Base-by-base conservation (phyloP, 1,140 invertebrate genomes). In the Orchesella cincta region DNA sequence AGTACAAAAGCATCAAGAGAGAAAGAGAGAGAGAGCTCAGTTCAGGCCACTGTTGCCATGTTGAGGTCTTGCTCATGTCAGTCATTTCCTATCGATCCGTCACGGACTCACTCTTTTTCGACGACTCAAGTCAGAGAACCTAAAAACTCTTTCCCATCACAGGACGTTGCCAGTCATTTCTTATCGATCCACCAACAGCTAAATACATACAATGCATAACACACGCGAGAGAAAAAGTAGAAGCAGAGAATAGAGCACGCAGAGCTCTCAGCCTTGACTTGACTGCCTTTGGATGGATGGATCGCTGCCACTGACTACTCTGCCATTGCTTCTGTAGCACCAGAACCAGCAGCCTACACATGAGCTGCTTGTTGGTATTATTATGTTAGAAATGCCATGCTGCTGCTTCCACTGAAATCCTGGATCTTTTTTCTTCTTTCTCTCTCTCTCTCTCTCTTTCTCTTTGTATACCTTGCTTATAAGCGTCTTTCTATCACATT, bases 41-140 rank as follows among this genome's bases (percentile, higher is more conserved):
- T 70, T 74, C 72, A 54, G 57, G 76, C 79, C 79, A 57, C 46
- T 74, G 79, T 80, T 80, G 79, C 79, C 79, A 80, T 64, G 79
- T 78, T 78, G 70, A 80, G 79, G 76, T 80, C 79, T 80, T 78
- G 76, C 79, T 76, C 79, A 80, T 80, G 79, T 80, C 79, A 78
- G 79, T 80, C 79, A 80, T 77, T 77, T 77, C 73, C 73, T 76
- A 80, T 80, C 76, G 79, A 80, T 78, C 79, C 79, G 79, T 80
- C 79, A 80, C 76, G 79, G 79, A 70, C 79, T 78, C 35, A 34
- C 29, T 71, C 62, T 67, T 67, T 67, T 67, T 67, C 62, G 62
- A 31, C 62, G 29, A 31, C 26, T 67, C 62, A 67, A 67, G 29
- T 67, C 62, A 67, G 54, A 62, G 54, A 62, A 62, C 54, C 54